These are phyloP conservation scores for Patiria pectinifera DNA, from an alignment of 53 echinoderm and acorn worm genomes.

Conservation along the genomic window DNA sequence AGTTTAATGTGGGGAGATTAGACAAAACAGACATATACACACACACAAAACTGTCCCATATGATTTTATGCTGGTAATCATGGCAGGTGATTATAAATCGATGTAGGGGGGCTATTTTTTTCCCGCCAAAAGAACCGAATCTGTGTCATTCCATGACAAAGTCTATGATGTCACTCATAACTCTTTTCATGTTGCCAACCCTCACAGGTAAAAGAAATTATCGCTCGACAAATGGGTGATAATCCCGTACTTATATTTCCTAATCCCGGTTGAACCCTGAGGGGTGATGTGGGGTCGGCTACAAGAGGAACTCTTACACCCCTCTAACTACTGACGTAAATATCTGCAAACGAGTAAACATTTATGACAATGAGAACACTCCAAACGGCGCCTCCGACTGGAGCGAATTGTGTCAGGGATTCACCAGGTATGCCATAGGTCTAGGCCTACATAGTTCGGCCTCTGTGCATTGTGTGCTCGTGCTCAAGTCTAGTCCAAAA, in stretches of 20 bases:
- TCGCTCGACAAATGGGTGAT: constrained; percentile 14
- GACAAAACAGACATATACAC: too few relatives aligned
- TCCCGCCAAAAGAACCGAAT: not conserved
- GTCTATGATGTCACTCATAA: not conserved
- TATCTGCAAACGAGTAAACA: constrained; percentile 15
- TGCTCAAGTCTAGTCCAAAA: not conserved
- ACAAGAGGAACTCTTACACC: not conserved
- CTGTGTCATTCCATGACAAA: not conserved
- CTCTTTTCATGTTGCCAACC: not conserved
- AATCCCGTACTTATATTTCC: constrained; percentile 26
- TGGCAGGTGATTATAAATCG: not conserved
- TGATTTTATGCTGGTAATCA: not conserved
- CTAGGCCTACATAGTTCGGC: not conserved
- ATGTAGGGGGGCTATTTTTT: not conserved
- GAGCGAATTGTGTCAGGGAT: not conserved
- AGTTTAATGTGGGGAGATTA: too few relatives aligned
- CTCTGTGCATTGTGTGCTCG: not conserved
- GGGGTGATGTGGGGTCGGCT: constrained; percentile 3
- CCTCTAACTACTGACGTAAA: constrained; percentile 10
- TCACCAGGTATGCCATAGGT: constrained; percentile 1
- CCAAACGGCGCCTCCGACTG: constrained; percentile 3
- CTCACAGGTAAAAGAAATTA: not conserved
- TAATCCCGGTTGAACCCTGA: constrained; percentile 21
- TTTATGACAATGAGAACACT: constrained; percentile 25
- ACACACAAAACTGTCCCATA: too few relatives aligned